Percentiles rank a stretch among this genome's conserved stretches.
Conservation (phyloP, 2,888 invertebrate species). For the Ophraella communa region DNA sequence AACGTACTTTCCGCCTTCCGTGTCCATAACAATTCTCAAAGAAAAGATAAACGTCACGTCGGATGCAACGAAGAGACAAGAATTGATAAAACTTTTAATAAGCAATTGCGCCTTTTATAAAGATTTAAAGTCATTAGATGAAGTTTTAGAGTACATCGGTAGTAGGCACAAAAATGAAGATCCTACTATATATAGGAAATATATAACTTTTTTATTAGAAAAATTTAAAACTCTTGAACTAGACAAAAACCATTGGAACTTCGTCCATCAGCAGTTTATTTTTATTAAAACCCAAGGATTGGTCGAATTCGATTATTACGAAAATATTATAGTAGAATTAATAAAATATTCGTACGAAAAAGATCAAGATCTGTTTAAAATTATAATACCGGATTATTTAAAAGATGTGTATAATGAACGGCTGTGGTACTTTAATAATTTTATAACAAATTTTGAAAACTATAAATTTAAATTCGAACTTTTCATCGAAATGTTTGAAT, state of each 20-base stretch:
- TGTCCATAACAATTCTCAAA: constrained; percentile 34
- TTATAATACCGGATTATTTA: not conserved
- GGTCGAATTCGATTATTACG: not conserved
- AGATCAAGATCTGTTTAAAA: constrained; percentile 1
- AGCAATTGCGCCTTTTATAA: constrained; percentile 32
- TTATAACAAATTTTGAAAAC: constrained; percentile 1
- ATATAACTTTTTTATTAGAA: constrained; percentile 7
- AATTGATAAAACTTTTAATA: constrained; percentile 28
- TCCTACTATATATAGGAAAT: not conserved
- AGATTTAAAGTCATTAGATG: constrained; percentile 32
- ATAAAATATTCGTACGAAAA: constrained; percentile 5
- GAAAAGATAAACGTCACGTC: constrained; percentile 37
- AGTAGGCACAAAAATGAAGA: constrained; percentile 36
- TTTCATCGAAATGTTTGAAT: constrained; percentile 6
- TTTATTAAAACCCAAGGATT: constrained; percentile 19
- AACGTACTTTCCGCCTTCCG: constrained; percentile 23
- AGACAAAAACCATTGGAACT: constrained; percentile 33
- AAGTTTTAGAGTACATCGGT: constrained; percentile 37
- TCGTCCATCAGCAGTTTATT: constrained; percentile 29
- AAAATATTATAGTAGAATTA: not conserved
- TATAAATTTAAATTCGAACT: constrained; percentile 5
- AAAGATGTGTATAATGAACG: not conserved
- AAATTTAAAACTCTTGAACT: constrained; percentile 18
- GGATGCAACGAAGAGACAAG: constrained; percentile 23
- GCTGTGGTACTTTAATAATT: not conserved